phyloP scores from a whole-genome alignment of 2,113 vertebrate genomes.

The Apodemus sylvaticus region DNA sequence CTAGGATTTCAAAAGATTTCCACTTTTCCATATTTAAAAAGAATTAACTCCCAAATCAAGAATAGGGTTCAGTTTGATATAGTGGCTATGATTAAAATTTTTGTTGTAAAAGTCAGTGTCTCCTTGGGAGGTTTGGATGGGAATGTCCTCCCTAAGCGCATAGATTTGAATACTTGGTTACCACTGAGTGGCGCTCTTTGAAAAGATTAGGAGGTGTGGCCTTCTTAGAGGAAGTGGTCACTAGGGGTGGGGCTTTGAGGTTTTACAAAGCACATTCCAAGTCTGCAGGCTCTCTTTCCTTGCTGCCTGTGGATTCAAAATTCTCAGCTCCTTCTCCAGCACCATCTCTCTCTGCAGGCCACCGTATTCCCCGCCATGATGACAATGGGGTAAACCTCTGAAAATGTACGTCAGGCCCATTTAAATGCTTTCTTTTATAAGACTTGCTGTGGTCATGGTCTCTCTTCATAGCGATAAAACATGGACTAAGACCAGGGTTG shows the following conservation, averaged over 20 bases:
- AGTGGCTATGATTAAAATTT: neutral
- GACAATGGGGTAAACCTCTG: neutral
- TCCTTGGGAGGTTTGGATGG: neutral
- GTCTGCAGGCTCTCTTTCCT: neutral
- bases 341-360: neutral
- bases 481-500: neutral
- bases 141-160: neutral
- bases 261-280: neutral
- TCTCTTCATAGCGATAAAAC: neutral
- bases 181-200: neutral
- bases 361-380: neutral
- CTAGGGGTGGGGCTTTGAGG: too few species aligned
- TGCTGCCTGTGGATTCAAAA: neutral
- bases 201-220: neutral
- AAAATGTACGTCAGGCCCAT: neutral
- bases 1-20: slow-evolving; percentile 21
- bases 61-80: slow-evolving; percentile 45
- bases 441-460: neutral
- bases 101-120: neutral
- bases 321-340: neutral
- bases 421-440: neutral
- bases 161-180: neutral
- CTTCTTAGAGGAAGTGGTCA: neutral
- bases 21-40: neutral
- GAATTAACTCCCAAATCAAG: neutral